Base-by-base conservation (phyloP, 2,888 invertebrate species). In the Fabriciana adippe region DNA sequence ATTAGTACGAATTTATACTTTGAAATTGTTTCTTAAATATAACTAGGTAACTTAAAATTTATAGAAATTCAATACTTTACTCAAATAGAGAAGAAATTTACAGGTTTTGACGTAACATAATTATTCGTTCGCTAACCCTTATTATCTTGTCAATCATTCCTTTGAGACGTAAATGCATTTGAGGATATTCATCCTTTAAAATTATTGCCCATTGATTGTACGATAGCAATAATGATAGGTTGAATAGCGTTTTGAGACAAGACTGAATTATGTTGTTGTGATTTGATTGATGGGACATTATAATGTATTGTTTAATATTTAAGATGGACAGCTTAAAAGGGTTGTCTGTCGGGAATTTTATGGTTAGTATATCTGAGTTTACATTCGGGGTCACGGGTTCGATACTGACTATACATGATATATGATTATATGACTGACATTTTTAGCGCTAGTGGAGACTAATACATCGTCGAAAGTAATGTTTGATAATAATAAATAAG, bases 111-210 rank as follows among this genome's bases (percentile, higher is more conserved):
- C 8, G 15, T 35, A 11, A 41, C 16, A 6, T 41, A 3, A 14
- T 14, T 51, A 18, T 16, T 60, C 51, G 45, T 60, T 57, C 54
- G 31, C 56, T 35, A 31, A 16, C 55, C 50, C 61, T 13, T 47
- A 70, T 73, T 72, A 72, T 60, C 60, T 70, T 57, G 70, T 73
- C 73, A 72, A 73, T 73, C 73, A 73, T 67, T 69, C 66, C 64
- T 41, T 64, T 66, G 51, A 66, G 59, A 56, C 54, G 1, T 47
- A 15, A 35, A 21, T 47, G 47, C n/a, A 21, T 26, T 16, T n/a
- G 8, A 18, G 57, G 35, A 26, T 59, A 18, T 54, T 18, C 26
- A 55, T 64, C 53, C 45, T 57, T 59, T 51, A 53, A 41, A 57
- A 47, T 51, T 16, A 47, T 51, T 56, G 50, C 13, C 51, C n/a